Evolutionary conservation across 2,888 invertebrate genomes (phyloP).

Genomic region (Hesperia comma): DNA sequence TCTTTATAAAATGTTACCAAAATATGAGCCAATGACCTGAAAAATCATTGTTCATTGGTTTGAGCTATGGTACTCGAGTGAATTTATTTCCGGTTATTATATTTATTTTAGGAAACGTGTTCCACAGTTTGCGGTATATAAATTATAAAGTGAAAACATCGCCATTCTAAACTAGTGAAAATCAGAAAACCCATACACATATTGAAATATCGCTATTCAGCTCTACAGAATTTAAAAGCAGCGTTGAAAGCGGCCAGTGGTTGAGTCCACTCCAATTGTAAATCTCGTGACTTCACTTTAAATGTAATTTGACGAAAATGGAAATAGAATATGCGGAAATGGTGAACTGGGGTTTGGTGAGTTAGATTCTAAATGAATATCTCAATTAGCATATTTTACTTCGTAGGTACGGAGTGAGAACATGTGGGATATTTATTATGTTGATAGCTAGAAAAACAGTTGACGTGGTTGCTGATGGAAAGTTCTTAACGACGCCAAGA

Average conservation of each 20-base stretch:
- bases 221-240: slow-evolving; percentile 8
- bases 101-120: too few relatives aligned
- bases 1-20: too few relatives aligned
- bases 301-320: not conserved
- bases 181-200: not conserved
- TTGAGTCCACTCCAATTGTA: not conserved
- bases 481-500: slow-evolving; percentile 2
- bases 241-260: slow-evolving; percentile 1
- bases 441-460: not conserved
- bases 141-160: not conserved
- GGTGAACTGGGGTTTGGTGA: not conserved
- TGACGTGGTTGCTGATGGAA: not conserved
- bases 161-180: not conserved
- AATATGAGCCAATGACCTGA: too few relatives aligned
- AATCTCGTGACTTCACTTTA: not conserved
- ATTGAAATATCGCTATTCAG: slow-evolving; percentile 10
- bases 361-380: not conserved
- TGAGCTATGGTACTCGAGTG: too few relatives aligned
- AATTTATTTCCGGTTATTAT: too few relatives aligned
- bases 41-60: too few relatives aligned
- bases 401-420: too few relatives aligned
- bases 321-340: slow-evolving; percentile 1
- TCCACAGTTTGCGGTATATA: too few relatives aligned
- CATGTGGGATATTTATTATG: not conserved
- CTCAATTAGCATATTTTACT: not conserved